Evolutionary conservation across 2,888 invertebrate species (phyloP), one percentile per base, ranked within the genome.

Genomic region (Micropterix aruncella): DNA sequence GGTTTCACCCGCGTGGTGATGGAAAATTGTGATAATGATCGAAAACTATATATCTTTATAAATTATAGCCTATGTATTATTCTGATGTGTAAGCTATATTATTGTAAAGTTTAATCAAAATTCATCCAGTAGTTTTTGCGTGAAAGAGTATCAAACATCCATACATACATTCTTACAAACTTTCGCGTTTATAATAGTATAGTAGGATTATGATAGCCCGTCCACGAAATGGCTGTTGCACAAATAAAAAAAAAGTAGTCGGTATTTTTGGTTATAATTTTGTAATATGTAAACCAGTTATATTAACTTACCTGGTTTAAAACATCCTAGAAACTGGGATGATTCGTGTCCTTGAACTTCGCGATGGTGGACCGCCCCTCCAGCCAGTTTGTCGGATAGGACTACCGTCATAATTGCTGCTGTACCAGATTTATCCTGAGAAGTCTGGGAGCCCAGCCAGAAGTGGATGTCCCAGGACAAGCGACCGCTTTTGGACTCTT

Each of bases 301-400:
- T 2, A n/a, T 15, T 14, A 7, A 46, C 54, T 59, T 55, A 79
- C 80, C 80, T 53, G 76, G 75, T 55, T 79, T 79, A 59, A 91
- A 93, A 60, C 88, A 84, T 1, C 86, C 83, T 19, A 89, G 63
- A 65, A 93, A 93, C 51, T 79, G 60, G 53, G 85, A 79, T 1
- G 86, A 84, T 64, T 93, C 93, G 57, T 92, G 85, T 2, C 83
- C 82, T 65, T 91, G 86, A n/a, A 83, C 82, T 66, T 91, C 90
- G 42, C 90, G 70, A 62, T 90, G 83, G 57, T 91, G 91, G 2
- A 92, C 83, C 0, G 92, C 91, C 5, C 70, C 76, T 0, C 92
- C 93, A 1, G 86, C 85, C 3, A 93, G 72, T 55, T 77, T 74
- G 55, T 92, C 89, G 55, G 93, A 92, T 47, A 93, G 65, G 53